A percentile compares a stretch with the other conserved stretches of the same genome.
These are phyloP conservation scores for Carassius auratus DNA, from an alignment of 2,113 vertebrate genomes.

Conservation along the genomic window DNA sequence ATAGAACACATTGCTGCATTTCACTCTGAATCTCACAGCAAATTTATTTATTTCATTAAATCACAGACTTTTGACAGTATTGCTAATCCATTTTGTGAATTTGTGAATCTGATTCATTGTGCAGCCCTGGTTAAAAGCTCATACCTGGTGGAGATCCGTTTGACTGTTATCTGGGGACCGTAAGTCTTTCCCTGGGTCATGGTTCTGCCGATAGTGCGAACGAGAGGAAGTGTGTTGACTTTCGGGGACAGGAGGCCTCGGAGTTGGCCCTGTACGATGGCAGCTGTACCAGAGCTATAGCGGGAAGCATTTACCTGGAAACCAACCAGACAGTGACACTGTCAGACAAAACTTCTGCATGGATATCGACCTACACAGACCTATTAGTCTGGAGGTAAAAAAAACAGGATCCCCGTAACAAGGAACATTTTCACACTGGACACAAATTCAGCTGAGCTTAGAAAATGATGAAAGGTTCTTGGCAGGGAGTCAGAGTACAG, in stretches of 20 bases:
- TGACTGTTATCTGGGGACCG: conserved; percentile 82
- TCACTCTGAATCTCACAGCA: too few relatives aligned
- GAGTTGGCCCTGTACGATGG: conserved; percentile 78
- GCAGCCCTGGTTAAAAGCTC: background rate
- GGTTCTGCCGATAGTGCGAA: conserved; percentile 79
- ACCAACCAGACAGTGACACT: background rate
- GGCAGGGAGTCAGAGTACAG: background rate
- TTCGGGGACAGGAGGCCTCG: conserved; percentile 80
- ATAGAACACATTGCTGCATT: too few relatives aligned
- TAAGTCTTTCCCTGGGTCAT: conserved; percentile 85
- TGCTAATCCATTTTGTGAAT: background rate
- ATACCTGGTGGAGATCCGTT: conserved; percentile 79
- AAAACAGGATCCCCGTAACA: background rate
- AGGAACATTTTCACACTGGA: conserved; percentile 16
- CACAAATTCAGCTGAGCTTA: conserved; percentile 10
- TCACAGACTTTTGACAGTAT: background rate
- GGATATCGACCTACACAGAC: background rate
- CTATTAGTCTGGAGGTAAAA: conserved; percentile 20
- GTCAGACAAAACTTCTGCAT: background rate
- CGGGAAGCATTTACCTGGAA: conserved; percentile 73
- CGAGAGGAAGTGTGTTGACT: conserved; percentile 80
- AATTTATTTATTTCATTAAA: background rate
- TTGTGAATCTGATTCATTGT: too few relatives aligned
- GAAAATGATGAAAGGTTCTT: background rate
- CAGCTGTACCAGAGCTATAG: conserved; percentile 76